phyloP scores from a whole-genome alignment of 1,140 invertebrate genomes.

The Penaeus japonicus region DNA sequence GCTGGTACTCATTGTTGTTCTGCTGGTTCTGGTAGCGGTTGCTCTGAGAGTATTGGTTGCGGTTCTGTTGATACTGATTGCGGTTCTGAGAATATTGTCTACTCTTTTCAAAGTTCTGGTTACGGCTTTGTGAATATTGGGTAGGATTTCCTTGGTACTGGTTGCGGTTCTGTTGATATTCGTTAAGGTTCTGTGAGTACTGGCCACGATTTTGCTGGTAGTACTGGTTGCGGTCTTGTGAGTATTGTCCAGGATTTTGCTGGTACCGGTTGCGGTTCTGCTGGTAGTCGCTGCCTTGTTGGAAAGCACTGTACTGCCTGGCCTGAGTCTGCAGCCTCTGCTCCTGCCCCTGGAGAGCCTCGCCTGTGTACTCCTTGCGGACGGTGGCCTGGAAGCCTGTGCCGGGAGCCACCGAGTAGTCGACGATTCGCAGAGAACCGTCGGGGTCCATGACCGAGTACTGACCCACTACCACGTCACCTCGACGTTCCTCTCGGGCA shows the following conservation, averaged over 20 bases:
- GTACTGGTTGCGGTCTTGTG: too few species aligned
- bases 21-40: background rate
- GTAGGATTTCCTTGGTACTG: too few species aligned
- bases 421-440: background rate
- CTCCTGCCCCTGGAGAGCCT: background rate
- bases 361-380: background rate
- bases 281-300: background rate
- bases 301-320: background rate
- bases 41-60: background rate
- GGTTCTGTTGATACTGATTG: background rate
- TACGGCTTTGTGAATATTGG: too few species aligned
- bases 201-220: too few species aligned
- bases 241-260: background rate
- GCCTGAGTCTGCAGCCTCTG: background rate
- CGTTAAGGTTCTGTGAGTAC: too few species aligned
- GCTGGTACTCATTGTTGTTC: background rate
- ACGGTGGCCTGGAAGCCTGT: constrained; percentile 26
- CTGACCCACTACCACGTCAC: constrained; percentile 32
- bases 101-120: too few species aligned
- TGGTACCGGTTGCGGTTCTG: background rate
- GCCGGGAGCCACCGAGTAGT: constrained; percentile 13
- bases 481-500: constrained; percentile 30
- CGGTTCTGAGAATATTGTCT: background rate
- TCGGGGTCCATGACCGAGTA: constrained; percentile 6
- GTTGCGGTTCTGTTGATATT: background rate